Base-by-base conservation (phyloP, 2,113 vertebrate genomes). In the Paramisgurnus dabryanus region DNA sequence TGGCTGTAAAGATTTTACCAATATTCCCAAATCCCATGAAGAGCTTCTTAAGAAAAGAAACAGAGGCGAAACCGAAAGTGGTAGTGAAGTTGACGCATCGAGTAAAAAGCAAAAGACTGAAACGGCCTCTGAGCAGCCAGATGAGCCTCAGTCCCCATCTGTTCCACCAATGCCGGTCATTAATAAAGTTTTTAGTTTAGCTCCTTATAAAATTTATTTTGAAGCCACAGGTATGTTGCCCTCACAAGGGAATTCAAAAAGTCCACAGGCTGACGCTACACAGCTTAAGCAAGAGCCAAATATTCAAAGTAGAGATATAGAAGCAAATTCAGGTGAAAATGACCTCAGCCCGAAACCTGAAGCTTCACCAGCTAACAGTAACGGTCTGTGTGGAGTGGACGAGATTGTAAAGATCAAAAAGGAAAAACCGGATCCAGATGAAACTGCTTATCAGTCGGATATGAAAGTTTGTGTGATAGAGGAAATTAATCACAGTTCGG, bases 141-240 rank as follows among this genome's bases (percentile, higher is more conserved):
- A 80, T 73, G 75, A n/a, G 1, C 0, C 75, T 0, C 47, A 80
- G 8, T 74, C 80, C 5, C 83, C 89, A 0, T 17, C 83, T 39
- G 96, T 94, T 4, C 95, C 95, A 0, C 95, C 95, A 0, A 97
- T 99, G 98, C 97, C 98, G 0, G 87, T 98, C 41, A 99, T 98
- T 67, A 93, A 96, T 85, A 95, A 90, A 0, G 98, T 99, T 49
- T 99, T 98, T 85, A 99, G 96, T 85, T 87, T 98, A 89, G 98
- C 97, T 0, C 95, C 95, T 2, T 96, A 95, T 85, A 91, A 87
- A 61, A 89, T 90, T 3, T 94, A 94, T 84, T 83, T 96, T 61
- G 92, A 94, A 72, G 86, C 79, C 3, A 80, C 89, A 12, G 84
- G 84, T 55, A 65, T 85, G 64, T 65, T 89, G 43, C 74, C 79